A percentile compares a stretch with the other conserved stretches of the same genome.
phyloP scores from a whole-genome alignment of 2,888 invertebrate species.

The Myopa tessellatipennis region DNA sequence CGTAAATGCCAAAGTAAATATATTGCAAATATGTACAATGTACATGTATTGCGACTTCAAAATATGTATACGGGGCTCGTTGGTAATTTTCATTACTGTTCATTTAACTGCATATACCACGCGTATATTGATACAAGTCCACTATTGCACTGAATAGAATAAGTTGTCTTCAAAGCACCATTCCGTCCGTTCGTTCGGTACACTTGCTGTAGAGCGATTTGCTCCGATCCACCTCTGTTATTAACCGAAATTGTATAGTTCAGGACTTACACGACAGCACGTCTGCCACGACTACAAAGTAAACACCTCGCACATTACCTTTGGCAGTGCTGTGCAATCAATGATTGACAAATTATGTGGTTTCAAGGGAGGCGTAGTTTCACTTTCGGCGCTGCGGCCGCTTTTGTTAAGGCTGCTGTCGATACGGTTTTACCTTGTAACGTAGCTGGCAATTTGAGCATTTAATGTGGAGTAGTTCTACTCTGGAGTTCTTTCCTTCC shows the following conservation, averaged over 20 bases:
- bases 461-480: not conserved
- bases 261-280: not conserved
- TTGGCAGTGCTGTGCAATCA: conserved; percentile 23
- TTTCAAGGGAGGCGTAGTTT: conserved; percentile 15
- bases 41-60: no score
- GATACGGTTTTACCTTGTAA: not conserved
- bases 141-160: no score
- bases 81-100: no score
- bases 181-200: no score
- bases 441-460: conserved; percentile 18
- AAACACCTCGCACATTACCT: conserved; percentile 30
- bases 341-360: conserved; percentile 36
- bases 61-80: no score
- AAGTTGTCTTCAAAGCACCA: no score
- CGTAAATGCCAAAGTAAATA: not conserved
- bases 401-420: not conserved
- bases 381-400: not conserved
- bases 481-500: not conserved
- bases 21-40: no score
- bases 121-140: no score
- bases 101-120: no score
- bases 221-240: conserved; percentile 18
- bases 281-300: not conserved
- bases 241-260: conserved; percentile 36
- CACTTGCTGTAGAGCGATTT: not conserved